phyloP scores from a whole-genome alignment of 2,888 invertebrate species.

The Strigamia crassipes region DNA sequence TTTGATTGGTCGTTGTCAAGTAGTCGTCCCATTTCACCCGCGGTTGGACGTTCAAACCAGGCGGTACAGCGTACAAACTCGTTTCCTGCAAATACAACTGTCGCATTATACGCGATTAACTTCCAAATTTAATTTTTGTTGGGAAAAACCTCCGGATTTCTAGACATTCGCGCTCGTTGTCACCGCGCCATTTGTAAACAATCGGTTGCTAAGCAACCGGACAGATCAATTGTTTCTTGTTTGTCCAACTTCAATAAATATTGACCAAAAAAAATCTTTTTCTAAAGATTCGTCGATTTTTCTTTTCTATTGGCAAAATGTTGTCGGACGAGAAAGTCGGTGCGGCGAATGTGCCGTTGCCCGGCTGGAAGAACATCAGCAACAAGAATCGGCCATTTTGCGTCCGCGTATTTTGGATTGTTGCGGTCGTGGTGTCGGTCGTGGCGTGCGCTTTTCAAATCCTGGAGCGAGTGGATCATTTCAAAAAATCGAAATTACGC shows the following conservation, averaged over 20 bases:
- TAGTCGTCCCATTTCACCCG: background rate
- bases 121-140: background rate
- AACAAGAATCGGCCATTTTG: background rate
- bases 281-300: too few relatives aligned
- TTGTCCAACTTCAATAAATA: too few relatives aligned
- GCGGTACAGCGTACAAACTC: background rate
- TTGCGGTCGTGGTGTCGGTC: background rate
- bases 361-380: background rate
- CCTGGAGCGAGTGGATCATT: background rate
- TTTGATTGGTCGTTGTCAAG: background rate
- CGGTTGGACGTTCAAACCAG: background rate
- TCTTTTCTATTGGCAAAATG: background rate
- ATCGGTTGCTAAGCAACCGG: background rate
- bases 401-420: background rate
- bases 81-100: background rate
- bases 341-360: background rate
- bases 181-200: background rate
- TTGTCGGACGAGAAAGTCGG: background rate
- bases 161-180: background rate
- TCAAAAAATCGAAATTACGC: background rate
- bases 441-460: background rate
- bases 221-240: background rate
- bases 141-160: background rate
- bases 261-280: too few relatives aligned
- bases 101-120: too few relatives aligned